These are phyloP conservation scores for Asbolus verrucosus DNA, from an alignment of 1,140 invertebrate species.

Conservation along the genomic window DNA sequence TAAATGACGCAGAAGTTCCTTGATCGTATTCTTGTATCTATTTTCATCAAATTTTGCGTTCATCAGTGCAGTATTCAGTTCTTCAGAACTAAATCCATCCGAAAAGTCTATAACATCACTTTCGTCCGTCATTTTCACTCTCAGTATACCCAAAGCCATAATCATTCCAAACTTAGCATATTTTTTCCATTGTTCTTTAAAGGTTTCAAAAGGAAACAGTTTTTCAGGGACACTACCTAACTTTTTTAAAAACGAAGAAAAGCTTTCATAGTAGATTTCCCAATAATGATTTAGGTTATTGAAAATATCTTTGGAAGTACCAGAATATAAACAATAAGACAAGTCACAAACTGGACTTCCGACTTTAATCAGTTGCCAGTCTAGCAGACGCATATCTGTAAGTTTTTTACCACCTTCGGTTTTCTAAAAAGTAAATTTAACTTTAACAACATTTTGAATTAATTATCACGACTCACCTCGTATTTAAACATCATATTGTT, in stretches of 20 bases:
- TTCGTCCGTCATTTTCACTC: background rate
- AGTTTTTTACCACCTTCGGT: too few species aligned
- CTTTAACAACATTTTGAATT: too few species aligned
- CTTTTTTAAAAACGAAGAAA: constrained; percentile 63
- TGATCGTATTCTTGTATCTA: background rate
- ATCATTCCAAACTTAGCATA: too few species aligned
- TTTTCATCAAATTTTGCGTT: constrained; percentile 17
- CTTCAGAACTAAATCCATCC: background rate
- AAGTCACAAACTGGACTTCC: constrained; percentile 69
- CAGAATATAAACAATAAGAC: constrained; percentile 68
- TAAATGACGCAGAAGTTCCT: background rate
- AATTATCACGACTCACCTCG: too few species aligned
- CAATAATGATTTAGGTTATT: constrained; percentile 66
- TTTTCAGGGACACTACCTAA: constrained; percentile 64
- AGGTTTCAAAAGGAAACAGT: constrained; percentile 65
- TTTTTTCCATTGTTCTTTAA: too few species aligned
- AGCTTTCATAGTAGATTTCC: constrained; percentile 68
- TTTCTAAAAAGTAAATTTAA: too few species aligned
- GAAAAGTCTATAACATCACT: constrained; percentile 5
- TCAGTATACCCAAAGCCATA: background rate
- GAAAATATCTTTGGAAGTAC: constrained; percentile 65
- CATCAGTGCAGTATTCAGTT: background rate
- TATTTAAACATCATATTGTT: too few species aligned
- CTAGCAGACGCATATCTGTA: too few species aligned
- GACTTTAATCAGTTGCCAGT: constrained; percentile 68